Percentiles rank a stretch among this genome's conserved stretches.
phyloP scores from a whole-genome alignment of 2,113 vertebrate genomes.

The Pluvialis apricaria region DNA sequence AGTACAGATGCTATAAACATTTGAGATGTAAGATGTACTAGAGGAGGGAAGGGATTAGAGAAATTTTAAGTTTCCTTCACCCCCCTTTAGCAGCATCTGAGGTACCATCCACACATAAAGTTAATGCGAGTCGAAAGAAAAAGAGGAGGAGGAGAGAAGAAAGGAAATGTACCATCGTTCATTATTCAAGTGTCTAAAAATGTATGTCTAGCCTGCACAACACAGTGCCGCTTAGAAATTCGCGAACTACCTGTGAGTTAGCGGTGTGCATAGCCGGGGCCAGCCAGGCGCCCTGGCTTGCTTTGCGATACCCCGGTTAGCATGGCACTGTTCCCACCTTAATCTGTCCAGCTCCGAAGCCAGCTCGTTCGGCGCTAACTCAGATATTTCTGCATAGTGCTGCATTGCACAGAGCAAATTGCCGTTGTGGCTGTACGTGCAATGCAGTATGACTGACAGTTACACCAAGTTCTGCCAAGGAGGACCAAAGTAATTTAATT shows the following conservation, averaged over 20 bases:
- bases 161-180: no score
- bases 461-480: conserved; percentile 21
- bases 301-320: neutral
- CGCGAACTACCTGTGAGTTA: neutral
- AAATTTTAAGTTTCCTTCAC: neutral
- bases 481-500: conserved; percentile 48
- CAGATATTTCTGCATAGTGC: conserved; percentile 25
- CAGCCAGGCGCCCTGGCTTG: accelerated
- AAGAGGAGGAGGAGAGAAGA: no score
- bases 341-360: neutral
- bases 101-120: neutral
- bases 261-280: neutral
- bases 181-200: neutral
- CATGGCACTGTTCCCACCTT: neutral
- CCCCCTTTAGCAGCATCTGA: neutral
- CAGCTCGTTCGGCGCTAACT: neutral
- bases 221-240: neutral
- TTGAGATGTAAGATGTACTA: neutral
- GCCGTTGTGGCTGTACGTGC: neutral
- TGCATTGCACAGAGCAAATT: conserved; percentile 41
- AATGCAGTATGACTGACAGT: conserved; percentile 24
- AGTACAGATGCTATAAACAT: neutral
- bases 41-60: neutral
- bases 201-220: neutral
- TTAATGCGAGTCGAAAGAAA: neutral